Percentiles rank a stretch among this genome's conserved stretches.
phyloP scores from a whole-genome alignment of 2,113 vertebrate genomes.

The Xiphias gladius region DNA sequence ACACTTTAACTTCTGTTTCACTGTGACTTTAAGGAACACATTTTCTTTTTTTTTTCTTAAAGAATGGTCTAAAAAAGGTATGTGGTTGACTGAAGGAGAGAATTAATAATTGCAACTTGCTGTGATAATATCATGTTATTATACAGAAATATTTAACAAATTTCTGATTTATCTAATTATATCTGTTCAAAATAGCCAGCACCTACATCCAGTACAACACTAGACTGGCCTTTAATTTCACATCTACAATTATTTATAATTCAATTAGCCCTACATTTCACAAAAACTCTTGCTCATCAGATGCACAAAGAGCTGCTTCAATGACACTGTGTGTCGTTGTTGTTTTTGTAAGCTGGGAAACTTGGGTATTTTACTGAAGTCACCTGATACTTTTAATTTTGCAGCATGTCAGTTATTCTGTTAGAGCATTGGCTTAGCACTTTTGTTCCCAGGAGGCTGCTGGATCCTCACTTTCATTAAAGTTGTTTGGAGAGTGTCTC shows the following conservation, averaged over 20 bases:
- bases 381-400: slow-evolving; percentile 68
- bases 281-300: slow-evolving; percentile 5
- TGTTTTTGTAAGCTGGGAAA: slow-evolving; percentile 35
- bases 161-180: slow-evolving; percentile 39
- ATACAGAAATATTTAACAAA: slow-evolving; percentile 12
- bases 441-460: slow-evolving; percentile 62
- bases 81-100: not conserved
- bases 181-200: slow-evolving; percentile 24
- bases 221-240: slow-evolving; percentile 16
- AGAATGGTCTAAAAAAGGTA: not conserved
- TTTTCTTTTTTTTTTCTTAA: not conserved
- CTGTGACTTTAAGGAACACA: not conserved
- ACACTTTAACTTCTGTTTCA: not conserved
- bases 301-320: slow-evolving; percentile 11
- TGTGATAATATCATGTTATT: slow-evolving; percentile 32
- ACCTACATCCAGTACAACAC: slow-evolving; percentile 11
- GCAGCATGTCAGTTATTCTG: slow-evolving; percentile 49
- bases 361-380: slow-evolving; percentile 63
- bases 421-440: slow-evolving; percentile 46
- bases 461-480: slow-evolving; percentile 76
- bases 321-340: slow-evolving; percentile 30
- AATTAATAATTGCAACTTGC: not conserved
- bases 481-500: slow-evolving; percentile 76
- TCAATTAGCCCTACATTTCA: slow-evolving; percentile 4
- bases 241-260: slow-evolving; percentile 33